Base-by-base conservation (phyloP, 2,797 vertebrate species). In the Sebastes cheni region DNA sequence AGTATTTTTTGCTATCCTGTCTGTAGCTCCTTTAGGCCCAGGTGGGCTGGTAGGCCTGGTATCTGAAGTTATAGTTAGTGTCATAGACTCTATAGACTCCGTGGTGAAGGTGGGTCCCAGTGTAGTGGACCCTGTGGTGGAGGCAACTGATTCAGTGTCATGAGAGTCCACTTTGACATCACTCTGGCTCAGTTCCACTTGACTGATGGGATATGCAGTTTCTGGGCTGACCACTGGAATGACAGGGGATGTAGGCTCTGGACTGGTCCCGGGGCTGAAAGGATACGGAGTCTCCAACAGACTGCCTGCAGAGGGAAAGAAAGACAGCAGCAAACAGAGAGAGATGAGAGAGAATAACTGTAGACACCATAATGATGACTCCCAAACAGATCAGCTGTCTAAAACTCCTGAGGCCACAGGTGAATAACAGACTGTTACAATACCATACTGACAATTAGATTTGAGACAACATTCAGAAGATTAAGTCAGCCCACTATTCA, bases 231-330 rank as follows among this genome's bases (percentile, higher is more conserved):
- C 77, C 6, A 20, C 76, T 71, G 88, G 79, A 64, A 83, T 77
- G 60, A 87, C 55, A 29, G 92, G 91, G 27, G 85, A 93, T 39
- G 87, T 62, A 18, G 88, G 88, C 66, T 92, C 93, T 56, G 94
- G 91, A 87, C 93, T 95, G 30, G 90, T 93, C 67, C 80, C 91
- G 18, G 93, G 93, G 74, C 94, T 94, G 72, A 93, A 87, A 32
- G 88, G 87, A 88, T 86, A 89, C 8, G 86, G 89, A 67, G 89
- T 86, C 42, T 94, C 94, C 80, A 94, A 67, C 59, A 94, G 61
- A 77, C 94, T 95, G 62, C 92, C 94, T 95, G 56, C 14, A 83
- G 72, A 52, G 22, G 7, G 6, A 42, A 55, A 85, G 20, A 75
- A 36, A 68, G 76, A 73, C 18, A 67, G 20, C 9, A 16, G 3